Evolutionary conservation across 2,888 invertebrate genomes (phyloP).

Genomic region (Galerucella calmariensis): DNA sequence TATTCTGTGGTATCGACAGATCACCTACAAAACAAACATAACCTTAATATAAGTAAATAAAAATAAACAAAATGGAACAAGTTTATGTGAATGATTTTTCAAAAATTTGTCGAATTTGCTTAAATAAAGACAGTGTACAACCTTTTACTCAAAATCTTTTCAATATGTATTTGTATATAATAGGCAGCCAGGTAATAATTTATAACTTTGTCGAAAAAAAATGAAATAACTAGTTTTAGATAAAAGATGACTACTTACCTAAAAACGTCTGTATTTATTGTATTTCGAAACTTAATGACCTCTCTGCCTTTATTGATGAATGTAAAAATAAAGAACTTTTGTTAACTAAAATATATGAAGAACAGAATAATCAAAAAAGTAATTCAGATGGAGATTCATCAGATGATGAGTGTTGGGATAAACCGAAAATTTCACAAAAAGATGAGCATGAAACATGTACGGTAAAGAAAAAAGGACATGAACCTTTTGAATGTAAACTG

Average conservation of each 20-base stretch:
- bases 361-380: constrained; percentile 12
- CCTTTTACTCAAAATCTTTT: constrained; percentile 32
- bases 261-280: constrained; percentile 40
- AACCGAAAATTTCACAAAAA: background rate
- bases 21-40: background rate
- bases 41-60: background rate
- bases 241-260: constrained; percentile 27
- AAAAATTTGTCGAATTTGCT: constrained; percentile 42
- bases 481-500: constrained; percentile 32
- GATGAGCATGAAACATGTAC: background rate
- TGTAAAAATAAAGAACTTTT: constrained; percentile 32
- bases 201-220: background rate
- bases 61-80: constrained; percentile 21
- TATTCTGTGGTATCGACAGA: no score
- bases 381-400: constrained; percentile 20
- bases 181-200: constrained; percentile 28
- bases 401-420: constrained; percentile 19
- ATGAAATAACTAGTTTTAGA: constrained; percentile 18
- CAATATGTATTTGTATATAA: constrained; percentile 27
- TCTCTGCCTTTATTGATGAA: constrained; percentile 33
- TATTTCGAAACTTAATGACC: constrained; percentile 30
- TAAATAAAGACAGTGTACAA: constrained; percentile 29
- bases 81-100: constrained; percentile 34
- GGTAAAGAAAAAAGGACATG: constrained; percentile 12
- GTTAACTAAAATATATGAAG: constrained; percentile 30